Percentiles rank a stretch among this genome's conserved stretches.
phyloP scores from a whole-genome alignment of 1,140 invertebrate genomes.

The Hycleus phaleratus region DNA sequence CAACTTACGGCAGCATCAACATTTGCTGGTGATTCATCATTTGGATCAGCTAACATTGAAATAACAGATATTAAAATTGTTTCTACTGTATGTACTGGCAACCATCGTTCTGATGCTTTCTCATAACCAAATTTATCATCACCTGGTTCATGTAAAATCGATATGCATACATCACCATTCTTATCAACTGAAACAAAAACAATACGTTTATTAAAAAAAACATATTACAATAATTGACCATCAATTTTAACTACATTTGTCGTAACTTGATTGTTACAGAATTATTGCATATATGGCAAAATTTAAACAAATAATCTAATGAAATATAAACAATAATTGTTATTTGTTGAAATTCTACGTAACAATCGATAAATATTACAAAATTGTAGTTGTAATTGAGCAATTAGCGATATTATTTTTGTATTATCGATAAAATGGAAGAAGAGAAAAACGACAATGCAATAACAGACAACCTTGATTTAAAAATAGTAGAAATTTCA shows the following conservation, averaged over 20 bases:
- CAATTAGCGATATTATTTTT: too few relatives aligned
- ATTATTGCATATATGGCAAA: too few relatives aligned
- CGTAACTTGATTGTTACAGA: too few relatives aligned
- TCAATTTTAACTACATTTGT: not conserved
- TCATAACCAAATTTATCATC: conserved; percentile 99
- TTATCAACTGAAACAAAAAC: conserved; percentile 75
- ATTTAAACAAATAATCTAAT: too few relatives aligned
- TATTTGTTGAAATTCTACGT: too few relatives aligned
- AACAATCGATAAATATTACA: too few relatives aligned
- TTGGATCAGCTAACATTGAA: conserved; percentile 99
- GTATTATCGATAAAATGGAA: too few relatives aligned
- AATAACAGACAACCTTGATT: too few relatives aligned
- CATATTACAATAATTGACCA: not conserved
- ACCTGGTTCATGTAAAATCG: conserved; percentile 97
- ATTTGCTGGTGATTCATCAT: conserved; percentile 99
- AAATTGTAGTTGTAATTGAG: too few relatives aligned
- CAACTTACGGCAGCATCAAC: conserved; percentile 95
- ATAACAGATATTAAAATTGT: conserved; percentile 99
- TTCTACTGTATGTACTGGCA: conserved; percentile 99
- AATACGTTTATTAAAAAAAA: conserved; percentile 1
- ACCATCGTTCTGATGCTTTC: conserved; percentile 96
- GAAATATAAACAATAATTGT: too few relatives aligned
- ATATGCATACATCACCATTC: conserved; percentile 99
- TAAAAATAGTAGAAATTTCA: too few relatives aligned
- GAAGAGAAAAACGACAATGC: too few relatives aligned